A percentile compares a stretch with the other conserved stretches of the same genome.
Evolutionary conservation across 1,140 invertebrate species (phyloP).

Genomic region (Ceratina japonica): DNA sequence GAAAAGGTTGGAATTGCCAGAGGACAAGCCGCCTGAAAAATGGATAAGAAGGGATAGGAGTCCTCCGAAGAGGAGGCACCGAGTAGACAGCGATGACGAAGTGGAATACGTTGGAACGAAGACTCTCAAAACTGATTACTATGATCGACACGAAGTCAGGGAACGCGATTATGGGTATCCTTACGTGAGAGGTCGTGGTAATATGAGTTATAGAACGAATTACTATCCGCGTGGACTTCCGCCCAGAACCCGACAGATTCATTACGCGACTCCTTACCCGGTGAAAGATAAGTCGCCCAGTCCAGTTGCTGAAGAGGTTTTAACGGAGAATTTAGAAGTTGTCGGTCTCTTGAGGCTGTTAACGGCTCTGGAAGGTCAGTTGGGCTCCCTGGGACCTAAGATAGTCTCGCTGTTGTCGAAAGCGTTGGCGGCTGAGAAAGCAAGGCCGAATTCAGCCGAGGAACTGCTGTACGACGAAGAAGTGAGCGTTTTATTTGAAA

Average conservation of each 20-base stretch:
- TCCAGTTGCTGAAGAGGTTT: constrained; percentile 62
- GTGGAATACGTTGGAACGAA: constrained; percentile 77
- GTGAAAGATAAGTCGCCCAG: constrained; percentile 71
- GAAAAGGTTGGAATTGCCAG: constrained; percentile 78
- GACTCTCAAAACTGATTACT: constrained; percentile 65
- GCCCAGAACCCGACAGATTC: constrained; percentile 64
- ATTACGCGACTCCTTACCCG: constrained; percentile 72
- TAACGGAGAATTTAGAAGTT: constrained; percentile 76
- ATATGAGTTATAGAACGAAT: constrained; percentile 61
- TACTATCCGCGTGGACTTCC: constrained; percentile 54
- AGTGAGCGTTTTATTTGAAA: constrained; percentile 88
- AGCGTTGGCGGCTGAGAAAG: constrained; percentile 88
- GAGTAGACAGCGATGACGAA: constrained; percentile 75
- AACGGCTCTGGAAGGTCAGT: constrained; percentile 88
- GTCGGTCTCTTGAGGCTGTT: constrained; percentile 86
- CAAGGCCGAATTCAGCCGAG: constrained; percentile 86
- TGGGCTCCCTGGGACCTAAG: constrained; percentile 89
- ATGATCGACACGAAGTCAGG: constrained; percentile 64
- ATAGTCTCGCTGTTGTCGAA: constrained; percentile 86
- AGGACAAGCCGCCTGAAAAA: constrained; percentile 73
- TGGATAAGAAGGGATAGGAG: constrained; percentile 51
- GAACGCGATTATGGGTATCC: constrained; percentile 69
- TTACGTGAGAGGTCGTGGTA: constrained; percentile 66
- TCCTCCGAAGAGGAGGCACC: constrained; percentile 63
- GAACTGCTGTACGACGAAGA: constrained; percentile 85